Evolutionary conservation across 92 coral and sea anemone genomes (phyloP).

Genomic region (Epizoanthus scotinus): DNA sequence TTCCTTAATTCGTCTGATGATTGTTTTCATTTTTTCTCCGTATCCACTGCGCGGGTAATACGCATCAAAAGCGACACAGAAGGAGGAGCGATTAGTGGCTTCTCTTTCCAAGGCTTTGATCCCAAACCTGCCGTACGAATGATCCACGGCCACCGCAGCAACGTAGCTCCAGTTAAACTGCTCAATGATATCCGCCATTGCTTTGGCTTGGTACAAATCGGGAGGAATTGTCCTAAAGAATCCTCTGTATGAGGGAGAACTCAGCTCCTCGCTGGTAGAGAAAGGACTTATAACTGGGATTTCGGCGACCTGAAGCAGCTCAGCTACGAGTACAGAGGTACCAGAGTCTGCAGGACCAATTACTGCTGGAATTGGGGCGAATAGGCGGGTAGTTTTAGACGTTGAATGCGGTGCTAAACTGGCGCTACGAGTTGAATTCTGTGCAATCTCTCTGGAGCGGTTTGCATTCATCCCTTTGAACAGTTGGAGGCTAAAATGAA

Average conservation of each 20-base stretch:
- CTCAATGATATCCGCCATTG: too few relatives aligned
- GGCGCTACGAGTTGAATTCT: not conserved
- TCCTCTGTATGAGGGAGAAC: slow-evolving; percentile 40
- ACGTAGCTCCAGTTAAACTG: slow-evolving; percentile 64
- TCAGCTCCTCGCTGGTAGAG: slow-evolving; percentile 64
- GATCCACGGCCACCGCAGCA: slow-evolving; percentile 54
- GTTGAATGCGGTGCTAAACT: not conserved
- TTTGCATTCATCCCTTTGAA: not conserved
- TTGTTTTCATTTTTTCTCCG: slow-evolving; percentile 46
- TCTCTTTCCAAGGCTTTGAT: slow-evolving; percentile 54
- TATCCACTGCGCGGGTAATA: slow-evolving; percentile 55
- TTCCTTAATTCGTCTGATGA: slow-evolving; percentile 45
- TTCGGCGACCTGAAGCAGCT: slow-evolving; percentile 59
- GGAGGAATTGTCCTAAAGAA: slow-evolving; percentile 68
- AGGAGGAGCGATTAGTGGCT: slow-evolving; percentile 43
- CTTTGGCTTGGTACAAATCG: slow-evolving; percentile 62
- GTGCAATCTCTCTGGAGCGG: not conserved
- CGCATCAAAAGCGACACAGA: slow-evolving; percentile 39
- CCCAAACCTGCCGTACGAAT: slow-evolving; percentile 61
- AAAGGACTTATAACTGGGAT: slow-evolving; percentile 57
- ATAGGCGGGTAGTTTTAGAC: too few relatives aligned
- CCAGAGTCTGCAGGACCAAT: slow-evolving; percentile 68
- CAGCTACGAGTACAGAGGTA: slow-evolving; percentile 55
- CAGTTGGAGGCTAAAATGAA: not conserved
- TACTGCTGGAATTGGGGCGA: slow-evolving; percentile 45